Conservation (phyloP, 1,140 invertebrate genomes). For the Lithobius niger region DNA sequence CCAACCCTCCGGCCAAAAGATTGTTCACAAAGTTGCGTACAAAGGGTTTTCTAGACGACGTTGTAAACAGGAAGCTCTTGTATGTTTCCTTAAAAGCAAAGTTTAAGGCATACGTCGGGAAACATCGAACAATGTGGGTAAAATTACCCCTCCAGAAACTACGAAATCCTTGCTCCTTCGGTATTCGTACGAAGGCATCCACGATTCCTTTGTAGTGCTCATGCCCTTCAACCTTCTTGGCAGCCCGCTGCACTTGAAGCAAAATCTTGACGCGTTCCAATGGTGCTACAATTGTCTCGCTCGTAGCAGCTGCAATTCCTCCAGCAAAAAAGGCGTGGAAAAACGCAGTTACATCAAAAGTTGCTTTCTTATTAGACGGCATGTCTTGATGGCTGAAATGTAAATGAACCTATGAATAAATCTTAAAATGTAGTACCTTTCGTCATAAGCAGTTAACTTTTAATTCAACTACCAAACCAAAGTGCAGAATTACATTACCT, state of each 20-base stretch:
- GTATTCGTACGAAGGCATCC: slow-evolving; percentile 73
- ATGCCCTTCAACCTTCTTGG: slow-evolving; percentile 63
- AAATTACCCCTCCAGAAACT: slow-evolving; percentile 92
- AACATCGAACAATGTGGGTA: slow-evolving; percentile 82
- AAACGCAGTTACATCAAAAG: no score
- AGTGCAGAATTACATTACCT: no score
- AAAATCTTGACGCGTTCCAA: slow-evolving; percentile 88
- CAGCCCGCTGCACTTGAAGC: slow-evolving; percentile 74
- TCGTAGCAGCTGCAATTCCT: slow-evolving; percentile 75
- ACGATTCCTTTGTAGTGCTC: slow-evolving; percentile 72
- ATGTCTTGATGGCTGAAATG: no score
- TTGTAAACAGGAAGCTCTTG: slow-evolving; percentile 51
- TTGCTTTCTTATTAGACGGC: no score
- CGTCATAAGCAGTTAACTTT: no score
- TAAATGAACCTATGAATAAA: no score
- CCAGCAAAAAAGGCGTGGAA: slow-evolving; percentile 72
- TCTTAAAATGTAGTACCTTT: no score
- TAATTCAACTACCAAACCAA: no score
- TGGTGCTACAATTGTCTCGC: slow-evolving; percentile 72
- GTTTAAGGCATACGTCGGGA: slow-evolving; percentile 88
- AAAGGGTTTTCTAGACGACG: slow-evolving; percentile 71
- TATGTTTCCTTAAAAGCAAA: slow-evolving; percentile 74
- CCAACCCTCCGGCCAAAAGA: slow-evolving; percentile 80
- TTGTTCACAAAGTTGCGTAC: slow-evolving; percentile 72
- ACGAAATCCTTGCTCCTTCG: slow-evolving; percentile 66